phyloP scores from a whole-genome alignment of 2,888 invertebrate species.

The Trachelus troglodyta region DNA sequence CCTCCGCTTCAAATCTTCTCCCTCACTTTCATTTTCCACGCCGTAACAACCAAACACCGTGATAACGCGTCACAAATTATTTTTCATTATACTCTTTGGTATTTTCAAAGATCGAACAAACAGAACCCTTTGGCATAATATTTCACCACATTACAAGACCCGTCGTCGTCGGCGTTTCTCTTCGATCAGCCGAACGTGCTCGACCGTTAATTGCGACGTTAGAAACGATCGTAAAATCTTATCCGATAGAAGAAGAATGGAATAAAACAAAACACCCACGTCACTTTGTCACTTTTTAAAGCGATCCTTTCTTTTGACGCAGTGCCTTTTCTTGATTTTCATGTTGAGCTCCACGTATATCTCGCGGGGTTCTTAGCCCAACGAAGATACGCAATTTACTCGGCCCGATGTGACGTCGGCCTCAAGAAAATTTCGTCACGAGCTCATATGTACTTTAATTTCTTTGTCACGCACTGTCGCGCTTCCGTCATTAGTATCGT shows the following conservation, averaged over 20 bases:
- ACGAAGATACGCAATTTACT: neutral
- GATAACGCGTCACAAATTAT: neutral
- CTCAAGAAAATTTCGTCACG: neutral
- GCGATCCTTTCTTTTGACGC: constrained; percentile 39
- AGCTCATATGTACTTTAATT: neutral
- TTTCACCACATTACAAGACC: constrained; percentile 11
- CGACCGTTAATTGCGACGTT: neutral
- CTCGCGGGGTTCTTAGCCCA: neutral
- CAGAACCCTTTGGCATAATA: neutral
- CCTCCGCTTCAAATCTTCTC: constrained; percentile 6
- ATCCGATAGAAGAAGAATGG: neutral
- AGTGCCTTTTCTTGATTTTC: constrained; percentile 52
- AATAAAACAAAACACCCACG: neutral
- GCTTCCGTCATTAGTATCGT: neutral
- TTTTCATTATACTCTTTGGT: neutral
- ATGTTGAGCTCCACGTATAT: constrained; percentile 16
- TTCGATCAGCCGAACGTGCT: neutral
- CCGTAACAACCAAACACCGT: neutral
- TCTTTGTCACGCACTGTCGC: constrained; percentile 1
- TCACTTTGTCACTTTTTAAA: constrained; percentile 43
- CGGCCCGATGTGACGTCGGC: neutral
- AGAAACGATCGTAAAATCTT: neutral
- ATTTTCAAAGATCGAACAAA: neutral
- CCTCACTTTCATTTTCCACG: constrained; percentile 17
- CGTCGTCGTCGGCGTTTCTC: constrained; percentile 7